Conservation (phyloP, 1,140 invertebrate species). For the Saccostrea cuccullata region DNA sequence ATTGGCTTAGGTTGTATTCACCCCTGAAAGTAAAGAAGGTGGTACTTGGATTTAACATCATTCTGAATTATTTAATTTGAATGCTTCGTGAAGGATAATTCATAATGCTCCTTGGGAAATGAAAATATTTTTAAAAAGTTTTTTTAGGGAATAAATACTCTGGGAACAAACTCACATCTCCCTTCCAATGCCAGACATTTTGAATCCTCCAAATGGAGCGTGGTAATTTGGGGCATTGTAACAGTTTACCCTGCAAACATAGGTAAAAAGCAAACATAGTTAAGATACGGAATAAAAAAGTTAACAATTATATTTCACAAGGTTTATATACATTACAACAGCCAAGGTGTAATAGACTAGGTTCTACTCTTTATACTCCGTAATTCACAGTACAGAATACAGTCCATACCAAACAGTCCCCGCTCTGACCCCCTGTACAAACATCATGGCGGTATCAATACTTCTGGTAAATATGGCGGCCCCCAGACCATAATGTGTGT, state of each 20-base stretch:
- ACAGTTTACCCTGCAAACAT: slow-evolving; percentile 87
- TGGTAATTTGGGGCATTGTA: slow-evolving; percentile 87
- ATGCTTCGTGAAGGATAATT: no score
- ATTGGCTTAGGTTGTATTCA: slow-evolving; percentile 91
- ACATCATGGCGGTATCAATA: slow-evolving; percentile 83
- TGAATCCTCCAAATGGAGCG: slow-evolving; percentile 93
- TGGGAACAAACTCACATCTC: slow-evolving; percentile 82
- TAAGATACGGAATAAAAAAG: no score
- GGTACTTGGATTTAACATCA: no score
- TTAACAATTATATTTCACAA: no score
- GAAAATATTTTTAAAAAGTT: no score
- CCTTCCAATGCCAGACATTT: slow-evolving; percentile 92
- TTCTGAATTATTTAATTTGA: no score
- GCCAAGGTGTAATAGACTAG: no score
- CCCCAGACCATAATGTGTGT: slow-evolving; percentile 91
- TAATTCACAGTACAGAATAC: no score
- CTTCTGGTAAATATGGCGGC: slow-evolving; percentile 92
- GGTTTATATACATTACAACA: no score
- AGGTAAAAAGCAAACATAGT: neutral
- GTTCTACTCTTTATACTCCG: no score
- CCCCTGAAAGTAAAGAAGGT: slow-evolving; percentile 78
- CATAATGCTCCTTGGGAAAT: no score
- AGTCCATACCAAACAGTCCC: slow-evolving; percentile 90
- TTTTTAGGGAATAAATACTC: no score
- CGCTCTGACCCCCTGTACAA: slow-evolving; percentile 83